Conservation (phyloP, 1,140 invertebrate species). For the Phortica variegata region DNA sequence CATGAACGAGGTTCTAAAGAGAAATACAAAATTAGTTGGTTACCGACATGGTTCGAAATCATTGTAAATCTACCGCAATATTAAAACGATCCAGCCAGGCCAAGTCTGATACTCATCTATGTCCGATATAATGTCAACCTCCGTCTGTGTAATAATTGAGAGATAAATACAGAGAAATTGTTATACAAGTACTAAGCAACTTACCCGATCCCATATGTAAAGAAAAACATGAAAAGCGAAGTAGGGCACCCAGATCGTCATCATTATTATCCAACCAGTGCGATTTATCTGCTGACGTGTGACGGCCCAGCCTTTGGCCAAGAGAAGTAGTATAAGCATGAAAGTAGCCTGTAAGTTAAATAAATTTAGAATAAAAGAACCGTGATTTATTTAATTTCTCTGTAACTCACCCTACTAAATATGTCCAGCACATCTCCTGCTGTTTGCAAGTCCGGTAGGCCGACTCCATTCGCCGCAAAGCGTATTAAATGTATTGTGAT, state of each 20-base stretch:
- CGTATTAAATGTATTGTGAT: constrained; percentile 87
- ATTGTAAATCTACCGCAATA: constrained; percentile 51
- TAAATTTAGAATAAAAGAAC: constrained; percentile 18
- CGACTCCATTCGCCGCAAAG: constrained; percentile 87
- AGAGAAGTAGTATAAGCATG: constrained; percentile 87
- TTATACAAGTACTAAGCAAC: constrained; percentile 24
- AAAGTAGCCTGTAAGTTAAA: constrained; percentile 76
- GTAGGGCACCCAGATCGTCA: constrained; percentile 90
- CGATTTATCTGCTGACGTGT: constrained; percentile 84
- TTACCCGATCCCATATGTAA: constrained; percentile 95
- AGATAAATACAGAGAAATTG: neutral
- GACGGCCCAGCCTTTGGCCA: constrained; percentile 97
- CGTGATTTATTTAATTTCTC: constrained; percentile 3
- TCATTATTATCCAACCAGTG: constrained; percentile 70
- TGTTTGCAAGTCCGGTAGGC: constrained; percentile 75
- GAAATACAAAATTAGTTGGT: neutral
- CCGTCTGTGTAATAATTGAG: constrained; percentile 65
- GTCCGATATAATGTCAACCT: constrained; percentile 93
- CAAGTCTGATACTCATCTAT: constrained; percentile 96
- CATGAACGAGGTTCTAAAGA: constrained; percentile 83
- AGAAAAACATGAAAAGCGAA: constrained; percentile 87
- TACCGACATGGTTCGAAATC: neutral
- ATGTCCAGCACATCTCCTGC: constrained; percentile 91
- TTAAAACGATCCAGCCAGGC: constrained; percentile 91
- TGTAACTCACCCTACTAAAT: constrained; percentile 72